Conservation (phyloP, 2,797 vertebrate genomes). For the Merluccius polli region DNA sequence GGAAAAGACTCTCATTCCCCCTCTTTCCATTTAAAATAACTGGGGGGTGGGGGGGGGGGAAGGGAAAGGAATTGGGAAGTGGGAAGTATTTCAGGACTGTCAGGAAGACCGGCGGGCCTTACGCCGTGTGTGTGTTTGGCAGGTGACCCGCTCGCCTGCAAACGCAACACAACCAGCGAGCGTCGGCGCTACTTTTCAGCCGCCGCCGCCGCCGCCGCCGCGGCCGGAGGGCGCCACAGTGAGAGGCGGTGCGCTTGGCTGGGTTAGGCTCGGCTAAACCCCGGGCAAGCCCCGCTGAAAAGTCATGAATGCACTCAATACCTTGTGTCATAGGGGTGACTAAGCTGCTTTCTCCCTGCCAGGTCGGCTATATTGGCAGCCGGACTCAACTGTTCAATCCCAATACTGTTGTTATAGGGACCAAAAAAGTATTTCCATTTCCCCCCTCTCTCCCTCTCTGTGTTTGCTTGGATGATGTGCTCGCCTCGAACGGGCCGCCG, state of each 20-base stretch:
- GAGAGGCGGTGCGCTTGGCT: background rate
- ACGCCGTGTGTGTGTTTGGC: no score
- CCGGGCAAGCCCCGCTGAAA: slow-evolving; percentile 38
- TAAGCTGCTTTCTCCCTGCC: slow-evolving; percentile 40
- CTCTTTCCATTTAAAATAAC: background rate
- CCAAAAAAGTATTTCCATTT: slow-evolving; percentile 7
- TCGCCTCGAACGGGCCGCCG: slow-evolving; percentile 19
- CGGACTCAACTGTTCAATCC: slow-evolving; percentile 43
- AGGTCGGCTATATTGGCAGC: slow-evolving; percentile 27
- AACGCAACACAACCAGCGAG: no score
- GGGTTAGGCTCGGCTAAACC: slow-evolving; percentile 17
- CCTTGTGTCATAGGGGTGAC: slow-evolving; percentile 37
- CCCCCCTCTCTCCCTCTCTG: background rate
- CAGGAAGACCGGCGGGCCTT: no score
- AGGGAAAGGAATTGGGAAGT: background rate
- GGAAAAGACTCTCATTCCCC: background rate
- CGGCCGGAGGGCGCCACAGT: background rate
- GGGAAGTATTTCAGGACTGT: background rate
- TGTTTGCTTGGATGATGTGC: slow-evolving; percentile 23
- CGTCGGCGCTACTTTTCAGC: background rate
- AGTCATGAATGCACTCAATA: slow-evolving; percentile 40
- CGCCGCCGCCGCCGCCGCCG: no score
- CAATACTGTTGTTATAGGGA: slow-evolving; percentile 18
- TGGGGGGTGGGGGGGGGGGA: no score
- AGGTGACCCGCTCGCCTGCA: background rate